Percentiles rank a stretch among this genome's conserved stretches.
Evolutionary conservation across 2,888 invertebrate species (phyloP).

Genomic region (Drosophila neoperkinsi): DNA sequence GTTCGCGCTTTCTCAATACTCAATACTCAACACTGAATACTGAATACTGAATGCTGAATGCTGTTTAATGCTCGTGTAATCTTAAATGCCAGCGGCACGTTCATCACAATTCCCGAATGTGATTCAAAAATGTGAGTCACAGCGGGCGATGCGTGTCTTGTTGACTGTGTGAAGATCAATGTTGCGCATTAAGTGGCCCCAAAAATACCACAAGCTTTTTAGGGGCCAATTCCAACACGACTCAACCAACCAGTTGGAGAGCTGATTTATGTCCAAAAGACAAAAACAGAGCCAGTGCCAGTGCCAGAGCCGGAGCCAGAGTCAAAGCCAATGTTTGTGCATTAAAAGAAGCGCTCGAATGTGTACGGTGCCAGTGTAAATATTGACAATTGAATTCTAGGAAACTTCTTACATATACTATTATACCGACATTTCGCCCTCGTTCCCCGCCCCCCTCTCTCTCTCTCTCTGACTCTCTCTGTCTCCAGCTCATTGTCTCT

Average conservation of each 20-base stretch:
- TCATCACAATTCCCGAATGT: slow-evolving; percentile 59
- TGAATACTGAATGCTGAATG: background rate
- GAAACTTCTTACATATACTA: slow-evolving; percentile 41
- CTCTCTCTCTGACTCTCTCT: background rate
- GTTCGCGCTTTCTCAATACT: slow-evolving; percentile 51
- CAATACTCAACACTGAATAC: slow-evolving; percentile 9
- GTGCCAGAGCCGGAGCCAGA: slow-evolving; percentile 6
- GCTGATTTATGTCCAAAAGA: slow-evolving; percentile 36
- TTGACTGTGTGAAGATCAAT: slow-evolving; percentile 41
- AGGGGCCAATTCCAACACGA: slow-evolving; percentile 9
- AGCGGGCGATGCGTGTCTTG: slow-evolving; percentile 38
- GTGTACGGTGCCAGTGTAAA: slow-evolving; percentile 59
- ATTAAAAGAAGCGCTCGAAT: slow-evolving; percentile 59
- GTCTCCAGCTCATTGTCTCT: background rate
- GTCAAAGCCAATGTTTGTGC: slow-evolving; percentile 61
- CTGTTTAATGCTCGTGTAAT: slow-evolving; percentile 1
- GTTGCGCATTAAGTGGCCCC: slow-evolving; percentile 25
- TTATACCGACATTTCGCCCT: background rate
- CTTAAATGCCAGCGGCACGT: slow-evolving; percentile 44
- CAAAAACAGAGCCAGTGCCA: background rate
- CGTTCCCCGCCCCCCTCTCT: background rate
- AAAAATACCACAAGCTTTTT: slow-evolving; percentile 23
- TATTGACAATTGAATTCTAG: slow-evolving; percentile 70
- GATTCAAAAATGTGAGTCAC: slow-evolving; percentile 56
- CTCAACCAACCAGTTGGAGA: slow-evolving; percentile 13